Percentiles rank a stretch among this genome's conserved stretches.
These are phyloP conservation scores for Druceiella hillmani DNA, from an alignment of 2,888 invertebrate genomes.

Conservation along the genomic window DNA sequence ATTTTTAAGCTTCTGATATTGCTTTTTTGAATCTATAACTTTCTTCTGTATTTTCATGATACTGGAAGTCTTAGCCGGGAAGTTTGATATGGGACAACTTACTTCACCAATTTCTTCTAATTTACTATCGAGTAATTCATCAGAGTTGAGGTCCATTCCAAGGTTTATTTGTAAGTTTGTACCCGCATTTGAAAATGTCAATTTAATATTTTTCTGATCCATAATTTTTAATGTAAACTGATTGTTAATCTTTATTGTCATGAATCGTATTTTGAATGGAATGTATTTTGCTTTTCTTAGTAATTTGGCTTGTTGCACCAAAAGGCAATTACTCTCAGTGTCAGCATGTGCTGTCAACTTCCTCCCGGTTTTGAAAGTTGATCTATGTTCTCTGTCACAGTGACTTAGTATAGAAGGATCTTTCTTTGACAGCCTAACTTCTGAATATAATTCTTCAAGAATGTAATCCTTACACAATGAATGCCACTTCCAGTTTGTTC, in stretches of 20 bases:
- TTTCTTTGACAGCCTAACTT: constrained; percentile 39
- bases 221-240: constrained; percentile 40
- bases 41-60: too few species aligned
- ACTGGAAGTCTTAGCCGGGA: too few species aligned
- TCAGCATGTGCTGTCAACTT: constrained; percentile 44
- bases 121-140: constrained; percentile 44
- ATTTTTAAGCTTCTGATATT: too few species aligned
- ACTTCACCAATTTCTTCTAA: constrained; percentile 36
- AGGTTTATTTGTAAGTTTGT: constrained; percentile 39
- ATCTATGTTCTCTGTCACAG: constrained; percentile 26
- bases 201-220: constrained; percentile 40
- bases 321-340: too few species aligned
- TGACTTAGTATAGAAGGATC: constrained; percentile 37
- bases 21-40: too few species aligned
- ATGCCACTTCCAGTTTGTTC: constrained; percentile 47
- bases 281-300: too few species aligned
- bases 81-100: too few species aligned
- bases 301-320: too few species aligned
- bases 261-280: constrained; percentile 46
- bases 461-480: constrained; percentile 43
- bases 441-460: constrained; percentile 45
- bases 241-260: constrained; percentile 44
- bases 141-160: constrained; percentile 49
- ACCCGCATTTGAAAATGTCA: constrained; percentile 39
- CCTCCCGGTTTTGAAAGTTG: constrained; percentile 20